These are phyloP conservation scores for Sitodiplosis mosellana DNA, from an alignment of 1,140 invertebrate genomes.

Conservation along the genomic window DNA sequence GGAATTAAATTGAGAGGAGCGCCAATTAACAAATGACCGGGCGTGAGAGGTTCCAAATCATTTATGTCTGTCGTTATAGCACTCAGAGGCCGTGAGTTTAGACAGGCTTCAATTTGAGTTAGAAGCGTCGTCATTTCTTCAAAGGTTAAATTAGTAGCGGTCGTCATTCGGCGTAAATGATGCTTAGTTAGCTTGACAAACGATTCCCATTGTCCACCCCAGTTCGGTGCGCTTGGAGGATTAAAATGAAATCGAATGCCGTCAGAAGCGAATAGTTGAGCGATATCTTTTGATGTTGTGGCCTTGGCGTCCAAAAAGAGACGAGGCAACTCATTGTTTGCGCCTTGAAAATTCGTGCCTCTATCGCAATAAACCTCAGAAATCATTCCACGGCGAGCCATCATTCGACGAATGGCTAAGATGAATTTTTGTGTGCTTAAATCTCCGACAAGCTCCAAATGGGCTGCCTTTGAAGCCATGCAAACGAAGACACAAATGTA, in stretches of 20 bases:
- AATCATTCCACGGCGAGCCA: constrained; percentile 8
- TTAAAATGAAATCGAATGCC: constrained; percentile 5
- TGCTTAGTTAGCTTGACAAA: background rate
- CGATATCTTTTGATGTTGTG: background rate
- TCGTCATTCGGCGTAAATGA: constrained; percentile 5
- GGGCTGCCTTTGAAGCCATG: too few species aligned
- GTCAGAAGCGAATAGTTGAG: background rate
- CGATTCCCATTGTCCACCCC: background rate
- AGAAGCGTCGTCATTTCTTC: constrained; percentile 13
- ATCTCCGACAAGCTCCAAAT: constrained; percentile 15
- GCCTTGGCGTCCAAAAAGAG: too few species aligned
- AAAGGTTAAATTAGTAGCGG: constrained; percentile 9
- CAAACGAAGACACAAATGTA: too few species aligned
- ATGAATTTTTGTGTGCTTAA: constrained; percentile 15
- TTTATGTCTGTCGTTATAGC: background rate
- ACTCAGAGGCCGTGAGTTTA: constrained; percentile 12
- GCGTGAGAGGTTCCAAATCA: too few species aligned
- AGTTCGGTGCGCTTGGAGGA: background rate
- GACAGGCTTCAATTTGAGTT: constrained; percentile 12
- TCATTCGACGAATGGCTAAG: constrained; percentile 12
- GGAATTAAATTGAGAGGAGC: too few species aligned
- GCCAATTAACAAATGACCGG: too few species aligned
- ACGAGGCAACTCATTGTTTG: constrained; percentile 7
- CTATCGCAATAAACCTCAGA: constrained; percentile 14
- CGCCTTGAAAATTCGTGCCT: constrained; percentile 19